Conservation (phyloP, 2,888 invertebrate species). For the Nemotelus nigrinus region DNA sequence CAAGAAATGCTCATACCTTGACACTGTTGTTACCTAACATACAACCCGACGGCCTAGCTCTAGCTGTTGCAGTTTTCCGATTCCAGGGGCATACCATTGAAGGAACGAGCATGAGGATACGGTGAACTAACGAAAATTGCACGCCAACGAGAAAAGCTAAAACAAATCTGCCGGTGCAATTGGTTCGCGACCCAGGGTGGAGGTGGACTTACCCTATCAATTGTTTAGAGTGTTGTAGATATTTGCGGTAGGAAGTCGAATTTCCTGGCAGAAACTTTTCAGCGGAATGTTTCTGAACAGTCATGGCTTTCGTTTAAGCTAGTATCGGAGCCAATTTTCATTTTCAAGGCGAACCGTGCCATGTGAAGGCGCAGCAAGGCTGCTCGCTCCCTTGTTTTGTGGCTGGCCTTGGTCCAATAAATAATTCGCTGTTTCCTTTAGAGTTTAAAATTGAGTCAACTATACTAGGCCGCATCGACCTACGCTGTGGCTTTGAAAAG, state of each 20-base stretch:
- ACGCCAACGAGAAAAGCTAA: conserved; percentile 11
- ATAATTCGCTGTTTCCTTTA: conserved; percentile 18
- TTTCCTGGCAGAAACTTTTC: conserved; percentile 6
- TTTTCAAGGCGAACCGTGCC: conserved; percentile 1
- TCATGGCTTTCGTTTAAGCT: background rate
- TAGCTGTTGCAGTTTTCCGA: background rate
- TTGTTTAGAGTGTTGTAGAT: conserved; percentile 8
- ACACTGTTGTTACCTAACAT: conserved; percentile 8
- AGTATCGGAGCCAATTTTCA: conserved; percentile 20
- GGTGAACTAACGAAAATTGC: conserved; percentile 11
- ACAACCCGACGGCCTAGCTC: background rate
- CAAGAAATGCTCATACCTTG: conserved; percentile 28
- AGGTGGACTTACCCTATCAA: background rate
- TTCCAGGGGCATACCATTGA: conserved; percentile 9
- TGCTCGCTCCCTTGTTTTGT: conserved; percentile 7
- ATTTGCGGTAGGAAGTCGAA: background rate
- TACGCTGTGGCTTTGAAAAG: background rate
- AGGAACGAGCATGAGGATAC: background rate
- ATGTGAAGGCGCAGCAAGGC: conserved; percentile 7
- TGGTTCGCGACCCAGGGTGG: background rate
- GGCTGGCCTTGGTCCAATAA: conserved; percentile 23
- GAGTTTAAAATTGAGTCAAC: conserved; percentile 28
- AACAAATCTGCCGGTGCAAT: background rate
- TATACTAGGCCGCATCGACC: background rate
- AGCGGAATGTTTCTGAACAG: conserved; percentile 4